These are phyloP conservation scores for Lepidocyrtoides sp. DNA, from an alignment of 2,888 invertebrate species.

Conservation along the genomic window DNA sequence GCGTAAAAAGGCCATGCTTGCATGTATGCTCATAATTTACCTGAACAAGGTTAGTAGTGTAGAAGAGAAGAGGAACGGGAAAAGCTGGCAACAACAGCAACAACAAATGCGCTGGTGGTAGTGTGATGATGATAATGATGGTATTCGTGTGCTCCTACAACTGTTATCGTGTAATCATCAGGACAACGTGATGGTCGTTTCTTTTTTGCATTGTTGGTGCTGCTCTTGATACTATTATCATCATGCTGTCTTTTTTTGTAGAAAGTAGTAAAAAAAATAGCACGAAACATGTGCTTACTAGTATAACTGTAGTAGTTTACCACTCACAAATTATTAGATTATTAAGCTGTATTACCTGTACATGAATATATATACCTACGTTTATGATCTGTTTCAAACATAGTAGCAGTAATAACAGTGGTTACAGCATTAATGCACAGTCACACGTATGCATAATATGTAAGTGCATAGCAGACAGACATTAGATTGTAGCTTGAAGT, in stretches of 20 bases:
- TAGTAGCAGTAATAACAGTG: no score
- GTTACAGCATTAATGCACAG: no score
- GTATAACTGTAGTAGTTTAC: not conserved
- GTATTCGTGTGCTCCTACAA: constrained; percentile 5
- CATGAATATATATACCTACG: not conserved
- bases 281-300: not conserved
- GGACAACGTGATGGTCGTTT: not conserved
- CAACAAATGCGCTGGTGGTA: not conserved
- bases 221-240: not conserved
- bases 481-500: no score
- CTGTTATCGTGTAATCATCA: constrained; percentile 13
- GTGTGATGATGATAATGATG: not conserved
- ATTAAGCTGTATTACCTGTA: constrained; percentile 25
- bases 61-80: not conserved
- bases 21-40: constrained; percentile 5
- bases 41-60: not conserved
- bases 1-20: constrained; percentile 25
- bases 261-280: constrained; percentile 19
- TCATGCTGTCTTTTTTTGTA: not conserved
- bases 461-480: no score
- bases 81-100: not conserved
- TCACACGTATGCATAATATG: no score
- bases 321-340: not conserved
- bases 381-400: not conserved
- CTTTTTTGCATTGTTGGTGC: no score